Evolutionary conservation across 2,797 vertebrate genomes (phyloP), one percentile per base, ranked within the genome.

Genomic region (Rhynchotus rufescens): DNA sequence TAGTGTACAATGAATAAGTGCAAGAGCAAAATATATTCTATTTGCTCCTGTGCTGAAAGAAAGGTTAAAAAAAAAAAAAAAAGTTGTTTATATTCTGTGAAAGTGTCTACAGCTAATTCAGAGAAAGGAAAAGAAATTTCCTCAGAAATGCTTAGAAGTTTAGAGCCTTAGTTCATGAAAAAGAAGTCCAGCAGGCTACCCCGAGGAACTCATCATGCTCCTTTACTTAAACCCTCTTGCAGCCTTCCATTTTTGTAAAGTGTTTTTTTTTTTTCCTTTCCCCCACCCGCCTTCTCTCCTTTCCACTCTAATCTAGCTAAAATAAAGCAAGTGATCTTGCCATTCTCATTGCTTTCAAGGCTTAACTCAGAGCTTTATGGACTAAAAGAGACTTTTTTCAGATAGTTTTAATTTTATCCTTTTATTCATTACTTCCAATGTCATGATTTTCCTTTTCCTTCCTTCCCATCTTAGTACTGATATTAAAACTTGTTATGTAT

Each of bases 281-380:
- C 11, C 47, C 45, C 4, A 9, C 47, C 22, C n/a, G n/a, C n/a
- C 36, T 36, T 36, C 36, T 36, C 9, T 36, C 36, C 36, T 36
- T 36, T 36, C 47, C 21, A 23, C 23, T 25, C 49, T 51, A 92
- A 65, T n/a, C 34, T 30, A 47, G n/a, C 36, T 78, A 93, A 91
- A 96, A 94, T 59, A 85, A 90, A 85, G 22, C 30, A 85, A 20
- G 19, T 32, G 21, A 83, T 71, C 47, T 66, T 61, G 80, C 65
- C 66, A 73, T 6, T 51, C 45, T n/a, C 28, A 17, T 9, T 67
- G 26, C 57, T 86, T 59, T 45, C 83, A n/a, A 90, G 75, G 40
- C 73, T 56, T 62, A 51, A 61, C 16, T 68, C 77, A 7, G 36
- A 88, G 28, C 10, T 75, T 65, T 74, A n/a, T 42, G 45, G 61